Percentiles rank a stretch among this genome's conserved stretches.
phyloP scores from a whole-genome alignment of 2,888 invertebrate genomes.

The Hesperia comma region DNA sequence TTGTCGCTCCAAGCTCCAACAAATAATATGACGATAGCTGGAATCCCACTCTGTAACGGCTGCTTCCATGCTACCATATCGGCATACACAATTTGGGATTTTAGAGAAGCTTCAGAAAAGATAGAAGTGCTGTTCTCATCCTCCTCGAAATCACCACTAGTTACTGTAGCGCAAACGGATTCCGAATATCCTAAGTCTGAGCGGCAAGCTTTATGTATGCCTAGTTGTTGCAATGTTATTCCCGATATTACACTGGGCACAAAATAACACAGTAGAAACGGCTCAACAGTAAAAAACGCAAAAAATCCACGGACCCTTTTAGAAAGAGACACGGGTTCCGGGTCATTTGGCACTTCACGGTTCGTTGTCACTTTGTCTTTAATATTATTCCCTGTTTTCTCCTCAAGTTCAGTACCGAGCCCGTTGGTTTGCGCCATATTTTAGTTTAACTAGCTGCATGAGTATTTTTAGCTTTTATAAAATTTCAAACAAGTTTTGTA shows the following conservation, averaged over 20 bases:
- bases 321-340: constrained; percentile 42
- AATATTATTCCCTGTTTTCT: background rate
- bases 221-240: constrained; percentile 78
- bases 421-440: constrained; percentile 14
- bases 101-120: constrained; percentile 60
- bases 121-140: constrained; percentile 47
- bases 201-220: constrained; percentile 83
- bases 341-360: constrained; percentile 42
- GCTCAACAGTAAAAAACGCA: constrained; percentile 85
- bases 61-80: constrained; percentile 82
- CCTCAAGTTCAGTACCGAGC: constrained; percentile 8
- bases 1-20: constrained; percentile 86
- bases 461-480: constrained; percentile 16
- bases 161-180: constrained; percentile 73
- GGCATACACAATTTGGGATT: constrained; percentile 73
- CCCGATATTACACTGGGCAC: constrained; percentile 86
- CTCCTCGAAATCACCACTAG: constrained; percentile 58
- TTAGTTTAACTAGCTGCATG: background rate
- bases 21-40: constrained; percentile 82
- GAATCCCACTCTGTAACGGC: constrained; percentile 81
- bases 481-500: constrained; percentile 30
- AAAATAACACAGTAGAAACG: constrained; percentile 85
- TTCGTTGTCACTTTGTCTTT: constrained; percentile 1
- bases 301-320: constrained; percentile 50
- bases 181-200: constrained; percentile 77